Conservation (phyloP, 2,113 vertebrate species). For the Platichthys flesus region DNA sequence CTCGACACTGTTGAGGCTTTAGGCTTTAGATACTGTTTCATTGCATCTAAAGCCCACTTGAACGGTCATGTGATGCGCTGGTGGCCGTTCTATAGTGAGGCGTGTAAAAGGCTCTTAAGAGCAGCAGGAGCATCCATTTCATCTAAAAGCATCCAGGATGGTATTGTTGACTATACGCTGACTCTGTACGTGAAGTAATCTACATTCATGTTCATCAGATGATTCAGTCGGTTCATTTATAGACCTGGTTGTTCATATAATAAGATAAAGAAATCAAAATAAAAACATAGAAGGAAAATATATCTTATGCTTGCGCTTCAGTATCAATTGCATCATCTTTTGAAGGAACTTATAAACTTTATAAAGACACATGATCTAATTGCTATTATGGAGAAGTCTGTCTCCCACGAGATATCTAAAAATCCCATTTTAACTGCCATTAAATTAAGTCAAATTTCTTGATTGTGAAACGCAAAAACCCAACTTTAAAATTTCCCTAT, state of each 20-base stretch:
- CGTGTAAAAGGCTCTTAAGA: conserved; percentile 45
- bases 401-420: not conserved
- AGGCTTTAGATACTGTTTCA: conserved; percentile 56
- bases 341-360: not conserved
- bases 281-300: not conserved
- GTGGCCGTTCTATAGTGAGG: conserved; percentile 48
- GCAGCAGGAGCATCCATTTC: conserved; percentile 36
- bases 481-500: not conserved
- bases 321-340: not conserved
- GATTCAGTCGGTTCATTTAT: not conserved
- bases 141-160: conserved; percentile 41
- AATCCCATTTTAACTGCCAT: not conserved
- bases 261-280: not conserved
- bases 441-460: not conserved
- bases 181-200: conserved; percentile 15
- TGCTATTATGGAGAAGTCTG: not conserved
- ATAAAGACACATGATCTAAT: not conserved
- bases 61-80: conserved; percentile 61
- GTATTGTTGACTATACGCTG: not conserved
- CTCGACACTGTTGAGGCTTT: conserved; percentile 54
- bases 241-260: not conserved
- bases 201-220: not conserved
- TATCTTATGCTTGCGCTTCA: not conserved
- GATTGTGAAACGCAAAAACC: not conserved
- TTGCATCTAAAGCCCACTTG: conserved; percentile 64